Percentiles rank a stretch among this genome's conserved stretches.
phyloP scores from a whole-genome alignment of 2,113 vertebrate species.

The Leuciscus idus region DNA sequence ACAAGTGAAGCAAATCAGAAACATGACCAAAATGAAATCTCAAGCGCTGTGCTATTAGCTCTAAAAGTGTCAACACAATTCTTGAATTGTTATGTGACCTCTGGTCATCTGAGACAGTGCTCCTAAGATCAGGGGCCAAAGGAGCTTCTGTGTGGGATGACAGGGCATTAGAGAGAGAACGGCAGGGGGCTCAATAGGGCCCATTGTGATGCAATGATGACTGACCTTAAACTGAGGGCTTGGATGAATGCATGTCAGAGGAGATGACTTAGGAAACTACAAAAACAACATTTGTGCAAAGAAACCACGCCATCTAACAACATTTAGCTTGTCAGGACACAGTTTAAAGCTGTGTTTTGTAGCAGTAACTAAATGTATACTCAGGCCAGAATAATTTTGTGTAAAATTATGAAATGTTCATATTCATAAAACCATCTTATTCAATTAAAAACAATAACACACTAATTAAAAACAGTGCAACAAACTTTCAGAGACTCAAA shows the following conservation, averaged over 20 bases:
- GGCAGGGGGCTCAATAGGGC: background rate
- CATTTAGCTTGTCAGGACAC: background rate
- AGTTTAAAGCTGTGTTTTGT: background rate
- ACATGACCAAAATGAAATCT: background rate
- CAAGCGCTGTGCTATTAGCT: background rate
- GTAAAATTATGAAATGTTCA: background rate
- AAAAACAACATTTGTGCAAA: conserved; percentile 31
- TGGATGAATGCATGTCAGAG: conserved; percentile 26
- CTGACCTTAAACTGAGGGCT: background rate
- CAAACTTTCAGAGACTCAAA: background rate
- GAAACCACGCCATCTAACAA: background rate
- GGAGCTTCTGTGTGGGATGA: conserved; percentile 36
- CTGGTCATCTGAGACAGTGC: background rate
- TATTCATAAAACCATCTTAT: background rate
- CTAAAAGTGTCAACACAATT: background rate
- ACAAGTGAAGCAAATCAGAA: background rate
- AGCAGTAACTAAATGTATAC: background rate
- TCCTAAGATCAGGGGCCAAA: conserved; percentile 26
- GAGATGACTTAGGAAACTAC: conserved; percentile 27
- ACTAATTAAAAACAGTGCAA: background rate
- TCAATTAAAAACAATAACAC: background rate
- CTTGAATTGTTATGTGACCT: conserved; percentile 26
- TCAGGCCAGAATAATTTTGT: background rate
- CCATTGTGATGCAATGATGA: conserved; percentile 31
- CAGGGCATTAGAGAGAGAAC: conserved; percentile 14